A percentile compares a stretch with the other conserved stretches of the same genome.
Conservation (phyloP, 2,113 vertebrate species). For the Nansenia antarctica region DNA sequence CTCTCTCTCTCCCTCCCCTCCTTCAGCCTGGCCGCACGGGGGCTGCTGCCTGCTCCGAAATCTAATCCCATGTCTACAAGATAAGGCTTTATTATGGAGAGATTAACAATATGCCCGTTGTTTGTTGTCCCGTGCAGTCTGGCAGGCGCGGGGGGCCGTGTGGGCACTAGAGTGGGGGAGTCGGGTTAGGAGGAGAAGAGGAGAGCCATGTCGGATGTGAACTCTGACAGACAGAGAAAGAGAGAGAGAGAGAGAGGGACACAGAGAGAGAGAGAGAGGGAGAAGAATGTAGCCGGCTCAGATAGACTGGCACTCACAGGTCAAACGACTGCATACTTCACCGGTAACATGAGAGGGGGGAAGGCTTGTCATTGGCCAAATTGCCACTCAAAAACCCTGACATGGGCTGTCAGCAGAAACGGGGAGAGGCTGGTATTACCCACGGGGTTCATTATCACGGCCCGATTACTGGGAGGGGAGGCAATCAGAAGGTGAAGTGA, state of each 20-base stretch:
- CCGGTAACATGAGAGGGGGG: conserved; percentile 67
- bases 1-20: no score
- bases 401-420: conserved; percentile 66
- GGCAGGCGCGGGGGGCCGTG: conserved; percentile 54
- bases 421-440: conserved; percentile 34
- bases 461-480: conserved; percentile 68
- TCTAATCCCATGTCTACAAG: conserved; percentile 84
- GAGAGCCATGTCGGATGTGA: conserved; percentile 38
- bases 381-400: conserved; percentile 72
- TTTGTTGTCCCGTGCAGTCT: conserved; percentile 73
- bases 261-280: background rate
- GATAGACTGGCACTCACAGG: conserved; percentile 45
- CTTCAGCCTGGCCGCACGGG: conserved; percentile 67
- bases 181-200: conserved; percentile 38
- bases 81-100: conserved; percentile 82
- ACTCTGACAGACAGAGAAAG: conserved; percentile 42
- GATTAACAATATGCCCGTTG: conserved; percentile 83
- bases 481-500: conserved; percentile 66
- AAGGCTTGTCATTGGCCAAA: conserved; percentile 71
- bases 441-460: conserved; percentile 67
- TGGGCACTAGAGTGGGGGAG: conserved; percentile 51
- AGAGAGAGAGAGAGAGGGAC: conserved; percentile 8
- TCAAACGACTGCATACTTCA: conserved; percentile 58
- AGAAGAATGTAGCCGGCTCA: conserved; percentile 45
- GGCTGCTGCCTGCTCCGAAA: conserved; percentile 66